Evolutionary conservation across 2,888 invertebrate species (phyloP).

Genomic region (Trichogramma dendrolimi): DNA sequence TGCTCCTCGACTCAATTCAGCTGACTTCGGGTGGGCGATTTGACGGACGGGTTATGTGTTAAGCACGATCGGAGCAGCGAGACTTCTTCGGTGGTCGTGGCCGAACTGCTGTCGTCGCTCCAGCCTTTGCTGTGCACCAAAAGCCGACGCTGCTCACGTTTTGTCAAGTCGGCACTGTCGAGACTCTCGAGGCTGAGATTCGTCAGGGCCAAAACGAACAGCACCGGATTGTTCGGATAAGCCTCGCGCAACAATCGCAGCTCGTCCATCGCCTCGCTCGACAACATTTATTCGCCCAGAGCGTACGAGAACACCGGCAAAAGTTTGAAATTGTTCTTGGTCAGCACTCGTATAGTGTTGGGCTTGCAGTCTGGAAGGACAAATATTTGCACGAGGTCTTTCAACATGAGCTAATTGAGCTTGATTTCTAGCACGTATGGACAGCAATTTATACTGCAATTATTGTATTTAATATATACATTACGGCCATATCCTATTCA

Average conservation of each 20-base stretch:
- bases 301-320: too few relatives aligned
- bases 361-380: conserved; percentile 71
- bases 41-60: conserved; percentile 26
- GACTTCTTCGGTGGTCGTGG: conserved; percentile 13
- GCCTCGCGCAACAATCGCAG: conserved; percentile 58
- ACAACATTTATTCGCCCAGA: too few relatives aligned
- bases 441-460: too few relatives aligned
- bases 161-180: conserved; percentile 57
- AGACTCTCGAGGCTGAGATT: conserved; percentile 49
- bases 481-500: too few relatives aligned
- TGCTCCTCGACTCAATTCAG: conserved; percentile 16
- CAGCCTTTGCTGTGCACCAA: conserved; percentile 47
- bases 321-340: too few relatives aligned
- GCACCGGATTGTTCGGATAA: conserved; percentile 58
- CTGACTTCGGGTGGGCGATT: conserved; percentile 13
- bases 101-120: conserved; percentile 13
- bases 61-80: conserved; percentile 4
- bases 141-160: conserved; percentile 58
- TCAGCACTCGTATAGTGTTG: too few relatives aligned
- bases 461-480: too few relatives aligned
- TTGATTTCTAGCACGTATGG: conserved; percentile 73
- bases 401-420: conserved; percentile 65
- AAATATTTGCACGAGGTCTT: conserved; percentile 69
- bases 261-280: conserved; percentile 58
- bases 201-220: conserved; percentile 59